Evolutionary conservation across 1,140 invertebrate species (phyloP).

Genomic region (Drosophila serrata): DNA sequence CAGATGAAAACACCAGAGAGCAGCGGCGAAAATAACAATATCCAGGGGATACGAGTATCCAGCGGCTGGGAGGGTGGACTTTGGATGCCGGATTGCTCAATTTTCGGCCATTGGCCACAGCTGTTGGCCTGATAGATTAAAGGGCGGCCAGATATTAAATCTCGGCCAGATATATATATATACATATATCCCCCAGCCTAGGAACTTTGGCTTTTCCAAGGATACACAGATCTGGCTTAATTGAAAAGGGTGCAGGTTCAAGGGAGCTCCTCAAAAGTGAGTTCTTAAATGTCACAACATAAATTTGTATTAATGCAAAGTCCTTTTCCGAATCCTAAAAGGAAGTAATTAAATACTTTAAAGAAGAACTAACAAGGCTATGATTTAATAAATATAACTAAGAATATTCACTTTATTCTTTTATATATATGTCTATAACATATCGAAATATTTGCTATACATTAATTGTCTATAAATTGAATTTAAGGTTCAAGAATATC

Average conservation of each 20-base stretch:
- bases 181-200: background rate
- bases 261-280: background rate
- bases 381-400: no score
- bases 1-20: background rate
- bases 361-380: no score
- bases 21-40: slow-evolving; percentile 35
- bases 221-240: background rate
- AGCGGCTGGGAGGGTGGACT: slow-evolving; percentile 5
- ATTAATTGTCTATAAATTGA: no score
- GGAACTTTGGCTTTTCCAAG: background rate
- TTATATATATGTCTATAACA: no score
- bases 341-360: no score
- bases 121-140: slow-evolving; percentile 55
- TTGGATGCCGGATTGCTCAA: slow-evolving; percentile 45
- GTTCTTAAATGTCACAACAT: background rate
- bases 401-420: no score
- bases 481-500: no score
- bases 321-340: no score
- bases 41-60: slow-evolving; percentile 11
- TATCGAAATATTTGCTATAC: no score
- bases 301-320: background rate
- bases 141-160: slow-evolving; percentile 46
- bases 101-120: slow-evolving; percentile 58
- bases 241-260: background rate
- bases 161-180: slow-evolving; percentile 11